Conservation (phyloP, 2,113 vertebrate species). For the Puma concolor region DNA sequence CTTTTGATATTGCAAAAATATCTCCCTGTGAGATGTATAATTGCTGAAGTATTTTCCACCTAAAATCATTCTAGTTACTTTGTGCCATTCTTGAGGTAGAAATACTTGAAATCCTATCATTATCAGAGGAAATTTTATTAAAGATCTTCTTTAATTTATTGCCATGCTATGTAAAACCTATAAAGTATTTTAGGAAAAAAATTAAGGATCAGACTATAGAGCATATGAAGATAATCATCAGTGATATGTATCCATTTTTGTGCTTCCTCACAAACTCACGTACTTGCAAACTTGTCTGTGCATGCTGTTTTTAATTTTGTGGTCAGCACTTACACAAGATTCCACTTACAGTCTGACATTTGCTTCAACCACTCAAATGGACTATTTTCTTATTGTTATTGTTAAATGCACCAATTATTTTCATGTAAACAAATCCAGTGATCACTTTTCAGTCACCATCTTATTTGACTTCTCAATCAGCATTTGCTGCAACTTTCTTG, state of each 20-base stretch:
- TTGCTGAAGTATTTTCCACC: not conserved
- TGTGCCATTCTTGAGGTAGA: not conserved
- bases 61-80: not conserved
- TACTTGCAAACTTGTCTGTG: not conserved
- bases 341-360: not conserved
- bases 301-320: not conserved
- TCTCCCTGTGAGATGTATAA: slow-evolving; percentile 9
- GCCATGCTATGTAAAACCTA: not conserved
- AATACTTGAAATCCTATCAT: not conserved
- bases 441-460: not conserved
- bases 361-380: not conserved
- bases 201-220: not conserved
- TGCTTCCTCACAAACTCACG: not conserved
- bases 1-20: slow-evolving; percentile 34
- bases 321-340: not conserved
- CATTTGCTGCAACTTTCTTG: not conserved
- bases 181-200: not conserved
- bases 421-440: not conserved
- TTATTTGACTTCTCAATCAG: not conserved
- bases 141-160: not conserved
- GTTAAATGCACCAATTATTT: not conserved
- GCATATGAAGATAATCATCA: not conserved
- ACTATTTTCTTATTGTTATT: not conserved
- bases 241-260: not conserved
- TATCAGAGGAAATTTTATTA: not conserved